phyloP scores from a whole-genome alignment of 1,140 invertebrate species.

The Ericerus pela region DNA sequence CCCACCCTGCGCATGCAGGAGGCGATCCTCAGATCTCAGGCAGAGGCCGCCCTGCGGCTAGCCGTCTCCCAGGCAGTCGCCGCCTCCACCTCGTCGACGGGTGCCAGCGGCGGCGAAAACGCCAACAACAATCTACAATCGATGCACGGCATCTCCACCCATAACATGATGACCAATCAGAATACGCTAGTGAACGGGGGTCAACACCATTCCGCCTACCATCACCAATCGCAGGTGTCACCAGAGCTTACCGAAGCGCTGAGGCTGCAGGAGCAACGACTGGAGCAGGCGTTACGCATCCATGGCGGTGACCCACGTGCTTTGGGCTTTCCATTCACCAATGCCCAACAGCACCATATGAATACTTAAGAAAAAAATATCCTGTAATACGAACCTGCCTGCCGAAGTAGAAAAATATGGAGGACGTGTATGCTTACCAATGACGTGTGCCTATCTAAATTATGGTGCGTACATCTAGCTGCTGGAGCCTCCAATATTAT shows the following conservation, averaged over 20 bases:
- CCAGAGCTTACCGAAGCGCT: slow-evolving; percentile 51
- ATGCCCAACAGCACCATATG: slow-evolving; percentile 27
- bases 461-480: too few relatives aligned
- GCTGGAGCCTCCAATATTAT: too few relatives aligned
- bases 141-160: slow-evolving; percentile 12
- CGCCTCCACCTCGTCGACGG: slow-evolving; percentile 31
- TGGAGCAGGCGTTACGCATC: slow-evolving; percentile 64
- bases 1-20: slow-evolving; percentile 60
- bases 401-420: too few relatives aligned
- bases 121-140: slow-evolving; percentile 18
- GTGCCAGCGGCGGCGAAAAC: slow-evolving; percentile 26
- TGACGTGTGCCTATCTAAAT: too few relatives aligned
- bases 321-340: slow-evolving; percentile 42
- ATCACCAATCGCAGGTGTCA: slow-evolving; percentile 34
- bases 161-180: slow-evolving; percentile 16
- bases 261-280: slow-evolving; percentile 58
- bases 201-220: slow-evolving; percentile 14
- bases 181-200: slow-evolving; percentile 19
- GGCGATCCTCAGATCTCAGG: slow-evolving; percentile 62
- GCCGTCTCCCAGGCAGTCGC: slow-evolving; percentile 48
- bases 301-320: slow-evolving; percentile 49
- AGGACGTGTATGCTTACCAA: too few relatives aligned
- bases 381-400: too few relatives aligned
- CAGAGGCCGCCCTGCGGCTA: slow-evolving; percentile 61
- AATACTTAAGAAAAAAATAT: too few relatives aligned